Conservation (phyloP, 2,888 invertebrate genomes). For the Odontothrips loti region DNA sequence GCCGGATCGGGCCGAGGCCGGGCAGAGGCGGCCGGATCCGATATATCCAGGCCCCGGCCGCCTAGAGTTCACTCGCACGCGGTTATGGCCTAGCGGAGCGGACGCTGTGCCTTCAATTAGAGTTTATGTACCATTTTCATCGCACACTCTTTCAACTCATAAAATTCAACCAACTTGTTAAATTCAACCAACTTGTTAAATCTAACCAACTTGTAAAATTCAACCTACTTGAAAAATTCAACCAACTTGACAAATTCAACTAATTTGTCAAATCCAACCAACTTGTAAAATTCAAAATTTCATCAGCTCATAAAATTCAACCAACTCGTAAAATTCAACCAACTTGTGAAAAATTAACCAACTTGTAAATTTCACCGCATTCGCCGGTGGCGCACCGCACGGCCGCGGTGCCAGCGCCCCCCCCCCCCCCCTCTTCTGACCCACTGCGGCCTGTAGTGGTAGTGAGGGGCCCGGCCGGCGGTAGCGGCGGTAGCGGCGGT, state of each 20-base stretch:
- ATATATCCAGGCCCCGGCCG: not conserved
- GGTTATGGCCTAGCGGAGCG: too few species aligned
- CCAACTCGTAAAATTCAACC: not conserved
- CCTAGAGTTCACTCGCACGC: not conserved
- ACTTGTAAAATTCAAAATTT: not conserved
- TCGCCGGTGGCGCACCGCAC: too few species aligned
- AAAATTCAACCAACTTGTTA: not conserved
- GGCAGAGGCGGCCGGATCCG: not conserved
- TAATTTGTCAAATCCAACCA: not conserved
- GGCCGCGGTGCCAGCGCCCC: too few species aligned
- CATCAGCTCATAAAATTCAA: not conserved
- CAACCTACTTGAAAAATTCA: not conserved
- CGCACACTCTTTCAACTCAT: too few species aligned
- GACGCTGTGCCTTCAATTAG: too few species aligned
- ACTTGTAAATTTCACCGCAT: too few species aligned
- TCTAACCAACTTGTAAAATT: too few species aligned
- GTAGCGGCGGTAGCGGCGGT: not conserved
- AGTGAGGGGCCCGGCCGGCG: not conserved
- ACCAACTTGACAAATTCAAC: not conserved
- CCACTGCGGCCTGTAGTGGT: not conserved
- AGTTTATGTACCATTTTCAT: too few species aligned
- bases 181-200: not conserved
- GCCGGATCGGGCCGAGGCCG: not conserved
- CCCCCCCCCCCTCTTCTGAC: too few species aligned
- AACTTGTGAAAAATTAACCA: too few species aligned